Evolutionary conservation across 2,797 vertebrate species (phyloP).

Genomic region (Mionectes olivaceus): DNA sequence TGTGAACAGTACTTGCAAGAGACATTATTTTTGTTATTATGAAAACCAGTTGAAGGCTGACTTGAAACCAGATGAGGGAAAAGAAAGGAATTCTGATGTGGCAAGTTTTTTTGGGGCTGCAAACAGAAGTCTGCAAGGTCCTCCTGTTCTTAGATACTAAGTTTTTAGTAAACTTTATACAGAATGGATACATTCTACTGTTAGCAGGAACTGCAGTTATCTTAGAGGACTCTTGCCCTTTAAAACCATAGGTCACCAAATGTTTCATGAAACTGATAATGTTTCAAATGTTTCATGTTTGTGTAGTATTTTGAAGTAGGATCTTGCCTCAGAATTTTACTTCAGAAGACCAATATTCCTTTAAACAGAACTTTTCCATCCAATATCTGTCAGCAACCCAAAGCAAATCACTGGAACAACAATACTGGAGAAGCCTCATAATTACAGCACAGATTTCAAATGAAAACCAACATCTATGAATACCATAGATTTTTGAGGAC

Average conservation of each 20-base stretch:
- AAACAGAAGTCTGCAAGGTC: background rate
- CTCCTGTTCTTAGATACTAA: background rate
- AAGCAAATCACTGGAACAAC: background rate
- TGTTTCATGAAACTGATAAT: background rate
- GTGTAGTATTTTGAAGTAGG: background rate
- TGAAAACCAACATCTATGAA: background rate
- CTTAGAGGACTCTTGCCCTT: background rate
- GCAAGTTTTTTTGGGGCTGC: background rate
- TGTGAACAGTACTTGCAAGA: background rate
- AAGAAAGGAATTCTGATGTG: background rate
- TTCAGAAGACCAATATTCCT: background rate
- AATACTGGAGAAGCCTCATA: background rate
- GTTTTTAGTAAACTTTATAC: background rate
- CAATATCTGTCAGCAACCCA: background rate
- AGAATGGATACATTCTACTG: background rate
- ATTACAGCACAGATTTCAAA: background rate
- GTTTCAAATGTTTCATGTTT: too few species aligned
- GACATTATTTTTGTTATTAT: background rate
- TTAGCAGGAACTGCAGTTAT: background rate
- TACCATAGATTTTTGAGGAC: background rate
- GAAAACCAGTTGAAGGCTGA: background rate
- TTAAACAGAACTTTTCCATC: background rate
- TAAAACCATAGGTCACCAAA: background rate
- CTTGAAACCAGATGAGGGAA: background rate
- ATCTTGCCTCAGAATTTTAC: background rate